A percentile compares a stretch with the other conserved stretches of the same genome.
phyloP scores from a whole-genome alignment of 2,797 vertebrate genomes.

The Gorsachius magnificus region DNA sequence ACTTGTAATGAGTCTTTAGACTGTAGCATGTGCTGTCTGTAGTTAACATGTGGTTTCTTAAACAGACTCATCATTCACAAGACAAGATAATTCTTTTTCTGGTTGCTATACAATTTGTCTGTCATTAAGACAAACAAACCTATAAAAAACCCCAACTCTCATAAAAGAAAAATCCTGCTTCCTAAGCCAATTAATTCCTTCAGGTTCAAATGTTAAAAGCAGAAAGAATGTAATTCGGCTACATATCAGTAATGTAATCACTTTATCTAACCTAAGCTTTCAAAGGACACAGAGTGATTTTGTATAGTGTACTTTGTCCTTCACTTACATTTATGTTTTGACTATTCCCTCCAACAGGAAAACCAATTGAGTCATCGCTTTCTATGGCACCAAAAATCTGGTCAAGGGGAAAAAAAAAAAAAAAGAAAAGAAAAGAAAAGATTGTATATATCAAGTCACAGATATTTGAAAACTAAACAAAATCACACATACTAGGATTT shows the following conservation, averaged over 20 bases:
- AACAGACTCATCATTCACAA: conserved; percentile 16
- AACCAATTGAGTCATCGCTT: conserved; percentile 87
- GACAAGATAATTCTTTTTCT: conserved; percentile 42
- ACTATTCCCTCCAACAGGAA: conserved; percentile 84
- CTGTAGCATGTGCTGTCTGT: background rate
- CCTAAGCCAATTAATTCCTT: background rate
- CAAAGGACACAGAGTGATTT: background rate
- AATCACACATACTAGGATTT: background rate
- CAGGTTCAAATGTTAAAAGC: background rate
- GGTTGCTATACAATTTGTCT: conserved; percentile 58
- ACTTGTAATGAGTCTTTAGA: conserved; percentile 31
- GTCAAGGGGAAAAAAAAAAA: background rate
- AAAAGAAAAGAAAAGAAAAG: background rate
- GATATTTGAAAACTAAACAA: background rate
- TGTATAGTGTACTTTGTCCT: background rate
- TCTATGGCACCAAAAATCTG: conserved; percentile 94
- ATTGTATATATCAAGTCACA: background rate
- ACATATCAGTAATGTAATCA: background rate
- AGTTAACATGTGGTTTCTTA: conserved; percentile 43
- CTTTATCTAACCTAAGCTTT: background rate
- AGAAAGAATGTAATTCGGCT: background rate
- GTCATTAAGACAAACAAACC: conserved; percentile 21
- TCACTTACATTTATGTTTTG: conserved; percentile 84
- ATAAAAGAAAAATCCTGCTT: conserved; percentile 6
- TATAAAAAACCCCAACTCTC: background rate